A percentile compares a stretch with the other conserved stretches of the same genome.
Conservation (phyloP, 2,888 invertebrate species). For the Cremastobaeus sp. region DNA sequence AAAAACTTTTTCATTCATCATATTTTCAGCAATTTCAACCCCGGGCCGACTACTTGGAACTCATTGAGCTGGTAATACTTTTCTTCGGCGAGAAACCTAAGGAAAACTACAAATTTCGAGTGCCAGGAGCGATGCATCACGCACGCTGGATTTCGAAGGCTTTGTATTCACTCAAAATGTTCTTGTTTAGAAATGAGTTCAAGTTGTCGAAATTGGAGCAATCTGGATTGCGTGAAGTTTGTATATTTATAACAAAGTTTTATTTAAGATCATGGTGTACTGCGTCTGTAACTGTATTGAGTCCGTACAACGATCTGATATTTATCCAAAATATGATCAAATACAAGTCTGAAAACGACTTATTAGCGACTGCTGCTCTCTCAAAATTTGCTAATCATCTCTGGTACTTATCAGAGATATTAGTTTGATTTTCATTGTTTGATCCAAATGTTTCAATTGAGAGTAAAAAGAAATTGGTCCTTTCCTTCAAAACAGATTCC, state of each 20-base stretch:
- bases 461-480: conserved; percentile 29
- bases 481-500: no score
- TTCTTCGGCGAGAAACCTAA: conserved; percentile 62
- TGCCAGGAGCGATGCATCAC: conserved; percentile 64
- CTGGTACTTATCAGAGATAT: conserved; percentile 57
- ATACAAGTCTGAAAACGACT: conserved; percentile 34
- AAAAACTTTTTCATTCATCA: no score
- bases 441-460: conserved; percentile 39
- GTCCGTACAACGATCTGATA: conserved; percentile 60
- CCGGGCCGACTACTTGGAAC: conserved; percentile 65
- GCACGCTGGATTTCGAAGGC: conserved; percentile 67
- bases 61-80: conserved; percentile 62
- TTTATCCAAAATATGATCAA: conserved; percentile 58
- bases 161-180: conserved; percentile 67
- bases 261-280: conserved; percentile 57
- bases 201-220: conserved; percentile 49
- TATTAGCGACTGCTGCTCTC: conserved; percentile 38
- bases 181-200: conserved; percentile 63
- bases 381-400: conserved; percentile 55
- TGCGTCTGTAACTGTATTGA: conserved; percentile 47
- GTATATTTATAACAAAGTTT: conserved; percentile 61
- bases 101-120: conserved; percentile 18
- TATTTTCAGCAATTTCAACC: no score
- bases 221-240: conserved; percentile 57
- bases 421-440: conserved; percentile 57